phyloP scores from a whole-genome alignment of 2,888 invertebrate species.

The Neoitamus cyanurus region DNA sequence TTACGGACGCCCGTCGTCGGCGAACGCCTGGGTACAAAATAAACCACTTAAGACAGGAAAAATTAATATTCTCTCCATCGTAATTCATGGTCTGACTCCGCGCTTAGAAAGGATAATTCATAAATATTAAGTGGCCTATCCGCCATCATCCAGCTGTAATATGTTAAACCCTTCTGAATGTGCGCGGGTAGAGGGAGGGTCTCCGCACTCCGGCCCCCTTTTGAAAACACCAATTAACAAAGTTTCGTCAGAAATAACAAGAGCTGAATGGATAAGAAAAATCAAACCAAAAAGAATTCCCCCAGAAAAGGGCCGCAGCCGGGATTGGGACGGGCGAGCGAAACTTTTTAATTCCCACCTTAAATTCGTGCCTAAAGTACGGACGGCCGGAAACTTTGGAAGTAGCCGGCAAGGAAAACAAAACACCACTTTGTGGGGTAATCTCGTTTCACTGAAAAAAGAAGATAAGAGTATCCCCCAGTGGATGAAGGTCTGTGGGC shows the following conservation, averaged over 20 bases:
- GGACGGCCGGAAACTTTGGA: neutral
- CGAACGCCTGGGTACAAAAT: conserved; percentile 12
- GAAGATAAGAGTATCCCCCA: conserved; percentile 46
- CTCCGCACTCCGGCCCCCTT: neutral
- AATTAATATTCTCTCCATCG: conserved; percentile 47
- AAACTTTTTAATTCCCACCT: conserved; percentile 46
- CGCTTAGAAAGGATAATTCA: conserved; percentile 46
- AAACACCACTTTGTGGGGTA: conserved; percentile 46
- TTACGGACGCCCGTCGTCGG: neutral
- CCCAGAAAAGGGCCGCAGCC: neutral
- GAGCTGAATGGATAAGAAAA: conserved; percentile 42
- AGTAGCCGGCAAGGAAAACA: conserved; percentile 32
- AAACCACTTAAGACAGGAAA: conserved; percentile 40
- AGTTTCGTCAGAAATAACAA: conserved; percentile 47
- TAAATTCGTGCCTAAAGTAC: conserved; percentile 26
- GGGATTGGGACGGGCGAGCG: neutral
- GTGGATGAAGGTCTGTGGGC: neutral
- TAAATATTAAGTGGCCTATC: conserved; percentile 52
- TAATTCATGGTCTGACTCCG: conserved; percentile 48
- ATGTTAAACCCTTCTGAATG: conserved; percentile 39
- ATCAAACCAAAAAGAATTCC: neutral
- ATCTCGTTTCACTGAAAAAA: conserved; percentile 49
- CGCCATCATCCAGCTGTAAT: conserved; percentile 48
- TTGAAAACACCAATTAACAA: conserved; percentile 51
- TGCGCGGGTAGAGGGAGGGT: neutral